Percentiles rank a stretch among this genome's conserved stretches.
Conservation (phyloP, 2,888 invertebrate species). For the Shargacucullia verbasci region DNA sequence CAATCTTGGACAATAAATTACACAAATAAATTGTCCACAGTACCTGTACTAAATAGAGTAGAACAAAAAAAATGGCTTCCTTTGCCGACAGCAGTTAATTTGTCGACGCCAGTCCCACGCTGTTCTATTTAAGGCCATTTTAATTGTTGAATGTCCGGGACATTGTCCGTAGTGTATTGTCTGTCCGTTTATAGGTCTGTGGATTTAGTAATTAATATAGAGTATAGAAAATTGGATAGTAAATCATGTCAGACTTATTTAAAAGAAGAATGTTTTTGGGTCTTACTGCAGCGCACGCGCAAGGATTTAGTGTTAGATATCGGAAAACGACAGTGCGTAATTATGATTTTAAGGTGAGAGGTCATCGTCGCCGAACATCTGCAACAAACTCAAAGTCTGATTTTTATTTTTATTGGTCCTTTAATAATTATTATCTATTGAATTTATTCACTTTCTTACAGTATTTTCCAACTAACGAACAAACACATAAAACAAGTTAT, state of each 20-base stretch:
- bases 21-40: slow-evolving; percentile 56
- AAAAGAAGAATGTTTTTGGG: no score
- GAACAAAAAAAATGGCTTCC: slow-evolving; percentile 49
- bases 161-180: slow-evolving; percentile 25
- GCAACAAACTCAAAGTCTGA: no score
- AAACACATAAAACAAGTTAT: slow-evolving; percentile 26
- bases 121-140: slow-evolving; percentile 46
- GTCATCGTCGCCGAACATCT: no score
- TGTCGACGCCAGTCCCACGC: slow-evolving; percentile 63
- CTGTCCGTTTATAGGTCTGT: slow-evolving; percentile 27
- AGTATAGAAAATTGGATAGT: no score
- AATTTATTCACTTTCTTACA: no score
- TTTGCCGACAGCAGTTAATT: slow-evolving; percentile 61
- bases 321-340: no score
- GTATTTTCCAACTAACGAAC: not conserved
- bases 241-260: no score
- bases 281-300: no score
- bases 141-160: slow-evolving; percentile 55
- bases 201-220: not conserved
- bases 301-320: no score
- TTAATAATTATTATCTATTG: no score
- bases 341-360: no score
- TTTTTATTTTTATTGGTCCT: no score
- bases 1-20: slow-evolving; percentile 54
- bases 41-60: slow-evolving; percentile 52